Base-by-base conservation (phyloP, 2,888 invertebrate species). In the Phlogophora meticulosa region DNA sequence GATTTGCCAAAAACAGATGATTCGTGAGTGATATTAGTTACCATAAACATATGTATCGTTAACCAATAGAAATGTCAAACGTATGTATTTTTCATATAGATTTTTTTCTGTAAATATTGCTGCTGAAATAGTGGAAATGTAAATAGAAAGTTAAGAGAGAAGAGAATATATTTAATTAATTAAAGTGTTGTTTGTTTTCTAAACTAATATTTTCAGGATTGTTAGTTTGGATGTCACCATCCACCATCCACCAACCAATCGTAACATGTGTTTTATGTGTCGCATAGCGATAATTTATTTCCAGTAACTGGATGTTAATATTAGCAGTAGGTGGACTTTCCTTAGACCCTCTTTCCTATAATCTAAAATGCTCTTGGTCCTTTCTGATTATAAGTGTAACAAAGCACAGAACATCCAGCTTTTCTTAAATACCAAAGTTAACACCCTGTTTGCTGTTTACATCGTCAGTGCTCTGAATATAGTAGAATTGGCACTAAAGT, bases 1-100 rank as follows among this genome's bases (percentile, higher is more conserved):
- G 73, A 85, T 82, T 85, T 88, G 87, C 88, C 88, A 88, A 89
- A 88, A 86, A 86, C 87, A 85, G 80, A 85, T 81, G 78, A 90
- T 90, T 91, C 87, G 86, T 88, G 84, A 88, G 94, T 94, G 94
- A 95, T 95, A 94, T 92, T 92, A 94, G 95, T 94, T 95, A 94
- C 94, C 94, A 90, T 94, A 93, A 89, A 87, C 84, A 87, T 85
- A 82, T 84, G 61, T 81, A 83, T 85, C 66, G 77, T 83, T 81
- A 79, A 77, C 76, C 72, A 83, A 81, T 83, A 81, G 83, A 83
- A 87, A 78, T 82, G 85, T 81, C 85, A 85, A 82, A 80, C 83
- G 77, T 87, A 86, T 88, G 81, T 87, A 85, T 86, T 79, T 85
- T 84, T 85, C 76, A 84, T 84, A 72, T 80, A 84, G 73, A 78